Evolutionary conservation across 2,888 invertebrate species (phyloP).

Genomic region (Halocaridina rubra): DNA sequence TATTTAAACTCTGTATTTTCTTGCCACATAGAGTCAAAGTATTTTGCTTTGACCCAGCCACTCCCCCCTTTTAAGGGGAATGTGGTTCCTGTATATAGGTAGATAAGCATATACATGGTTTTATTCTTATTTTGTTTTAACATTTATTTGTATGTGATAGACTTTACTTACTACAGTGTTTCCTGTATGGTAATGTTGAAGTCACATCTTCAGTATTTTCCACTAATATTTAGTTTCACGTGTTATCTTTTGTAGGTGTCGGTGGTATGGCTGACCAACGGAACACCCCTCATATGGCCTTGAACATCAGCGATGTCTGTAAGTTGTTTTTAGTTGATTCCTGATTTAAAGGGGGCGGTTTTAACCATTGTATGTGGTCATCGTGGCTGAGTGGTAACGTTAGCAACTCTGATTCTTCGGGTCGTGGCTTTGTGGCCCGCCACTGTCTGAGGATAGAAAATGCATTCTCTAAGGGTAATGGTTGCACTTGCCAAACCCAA

Average conservation of each 20-base stretch:
- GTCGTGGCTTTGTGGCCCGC: too few species aligned
- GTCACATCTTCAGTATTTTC: background rate
- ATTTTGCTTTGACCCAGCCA: too few species aligned
- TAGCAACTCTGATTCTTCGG: too few species aligned
- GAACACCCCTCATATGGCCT: conserved; percentile 21
- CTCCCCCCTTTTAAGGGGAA: background rate
- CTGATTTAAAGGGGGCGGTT: too few species aligned
- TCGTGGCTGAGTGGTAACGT: background rate
- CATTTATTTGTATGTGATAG: background rate
- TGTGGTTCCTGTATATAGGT: background rate
- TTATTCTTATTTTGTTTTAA: background rate
- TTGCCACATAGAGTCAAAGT: background rate
- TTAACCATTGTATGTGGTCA: background rate
- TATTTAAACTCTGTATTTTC: too few species aligned
- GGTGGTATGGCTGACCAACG: conserved; percentile 55
- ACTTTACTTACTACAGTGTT: background rate
- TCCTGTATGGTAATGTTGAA: background rate
- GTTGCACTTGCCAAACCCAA: too few species aligned
- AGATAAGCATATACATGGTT: background rate
- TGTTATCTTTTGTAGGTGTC: conserved; percentile 28
- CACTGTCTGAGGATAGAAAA: too few species aligned
- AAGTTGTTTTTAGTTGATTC: background rate
- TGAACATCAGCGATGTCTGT: conserved; percentile 55
- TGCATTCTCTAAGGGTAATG: too few species aligned
- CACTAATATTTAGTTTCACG: background rate